Evolutionary conservation across 2,797 vertebrate species (phyloP).

Genomic region (Oreonectes daqikongensis): DNA sequence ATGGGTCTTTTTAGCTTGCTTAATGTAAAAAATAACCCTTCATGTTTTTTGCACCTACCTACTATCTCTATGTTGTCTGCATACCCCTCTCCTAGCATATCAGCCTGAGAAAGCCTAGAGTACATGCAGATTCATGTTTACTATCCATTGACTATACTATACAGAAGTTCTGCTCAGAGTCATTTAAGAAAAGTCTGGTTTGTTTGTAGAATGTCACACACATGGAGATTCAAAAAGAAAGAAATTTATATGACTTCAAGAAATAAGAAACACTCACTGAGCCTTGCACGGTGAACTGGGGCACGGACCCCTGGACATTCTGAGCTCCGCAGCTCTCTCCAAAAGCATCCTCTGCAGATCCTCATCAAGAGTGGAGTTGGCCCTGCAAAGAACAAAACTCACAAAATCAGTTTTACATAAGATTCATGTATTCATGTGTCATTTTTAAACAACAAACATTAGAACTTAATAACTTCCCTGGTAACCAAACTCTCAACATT

Average conservation of each 20-base stretch:
- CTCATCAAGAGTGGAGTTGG: constrained; percentile 64
- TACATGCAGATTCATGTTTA: neutral
- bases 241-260: too few species aligned
- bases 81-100: constrained; percentile 24
- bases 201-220: neutral
- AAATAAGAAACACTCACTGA: constrained; percentile 13
- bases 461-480: neutral
- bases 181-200: too few species aligned
- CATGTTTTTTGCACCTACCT: constrained; percentile 4
- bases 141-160: neutral
- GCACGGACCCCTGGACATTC: neutral
- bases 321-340: constrained; percentile 24
- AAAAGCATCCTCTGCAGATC: constrained; percentile 52
- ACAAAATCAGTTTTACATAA: too few species aligned
- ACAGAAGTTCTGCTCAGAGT: neutral
- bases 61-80: constrained; percentile 17
- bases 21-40: neutral
- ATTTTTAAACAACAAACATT: neutral
- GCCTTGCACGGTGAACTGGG: neutral
- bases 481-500: neutral
- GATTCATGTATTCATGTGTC: too few species aligned
- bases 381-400: constrained; percentile 57
- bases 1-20: neutral
- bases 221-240: neutral
- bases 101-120: constrained; percentile 31